Evolutionary conservation across 2,888 invertebrate genomes (phyloP).

Genomic region (Nomada goodeniana): DNA sequence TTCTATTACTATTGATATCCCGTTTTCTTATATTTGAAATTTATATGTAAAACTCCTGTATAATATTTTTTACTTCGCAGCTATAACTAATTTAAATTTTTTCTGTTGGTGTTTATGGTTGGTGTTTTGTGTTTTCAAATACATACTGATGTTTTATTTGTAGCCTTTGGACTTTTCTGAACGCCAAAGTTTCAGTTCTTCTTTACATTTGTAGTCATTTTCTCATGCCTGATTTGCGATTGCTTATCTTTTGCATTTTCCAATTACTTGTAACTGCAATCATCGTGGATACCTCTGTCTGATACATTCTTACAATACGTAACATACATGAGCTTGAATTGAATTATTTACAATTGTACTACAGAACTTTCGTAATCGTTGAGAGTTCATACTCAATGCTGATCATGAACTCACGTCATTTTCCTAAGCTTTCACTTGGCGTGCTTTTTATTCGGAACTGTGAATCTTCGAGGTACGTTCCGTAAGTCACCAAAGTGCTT

Average conservation of each 20-base stretch:
- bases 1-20: not conserved
- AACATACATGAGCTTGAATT: not conserved
- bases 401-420: constrained; percentile 24
- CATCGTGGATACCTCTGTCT: not conserved
- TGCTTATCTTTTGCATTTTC: not conserved
- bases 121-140: constrained; percentile 4
- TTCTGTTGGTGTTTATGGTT: not conserved
- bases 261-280: not conserved
- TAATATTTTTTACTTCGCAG: not conserved
- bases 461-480: constrained; percentile 5
- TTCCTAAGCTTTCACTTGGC: not conserved
- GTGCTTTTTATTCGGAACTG: constrained; percentile 16
- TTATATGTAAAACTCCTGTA: not conserved
- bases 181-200: not conserved
- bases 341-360: constrained; percentile 35
- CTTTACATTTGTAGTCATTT: not conserved
- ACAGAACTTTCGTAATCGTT: constrained; percentile 11
- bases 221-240: constrained; percentile 2
- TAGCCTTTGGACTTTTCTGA: constrained; percentile 1
- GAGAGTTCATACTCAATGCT: constrained; percentile 5
- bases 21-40: constrained; percentile 15
- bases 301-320: not conserved
- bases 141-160: constrained; percentile 6
- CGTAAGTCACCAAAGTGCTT: constrained; percentile 27
- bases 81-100: constrained; percentile 16